Conservation (phyloP, 2,888 invertebrate genomes). For the Dyspetes luteomarginatus region DNA sequence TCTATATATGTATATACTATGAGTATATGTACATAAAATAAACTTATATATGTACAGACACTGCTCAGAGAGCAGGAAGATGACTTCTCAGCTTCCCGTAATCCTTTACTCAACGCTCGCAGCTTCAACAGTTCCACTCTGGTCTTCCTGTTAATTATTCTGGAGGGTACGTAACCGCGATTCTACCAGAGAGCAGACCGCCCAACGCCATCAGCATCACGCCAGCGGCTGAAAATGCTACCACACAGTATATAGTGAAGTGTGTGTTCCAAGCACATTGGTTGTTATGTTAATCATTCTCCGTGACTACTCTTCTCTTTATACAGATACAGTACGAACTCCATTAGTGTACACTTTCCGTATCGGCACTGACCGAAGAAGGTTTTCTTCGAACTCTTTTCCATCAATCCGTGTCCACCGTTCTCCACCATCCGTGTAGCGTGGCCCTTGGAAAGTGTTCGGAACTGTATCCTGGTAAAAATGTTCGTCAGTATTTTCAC, state of each 20-base stretch:
- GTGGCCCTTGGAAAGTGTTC: too few relatives aligned
- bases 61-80: slow-evolving; percentile 25
- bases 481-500: too few relatives aligned
- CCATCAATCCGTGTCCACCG: too few relatives aligned
- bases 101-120: slow-evolving; percentile 62
- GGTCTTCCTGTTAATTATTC: slow-evolving; percentile 64
- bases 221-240: slow-evolving; percentile 18
- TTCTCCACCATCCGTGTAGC: too few relatives aligned
- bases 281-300: slow-evolving; percentile 65
- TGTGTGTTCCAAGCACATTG: slow-evolving; percentile 40
- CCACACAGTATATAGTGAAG: not conserved
- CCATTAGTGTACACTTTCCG: too few relatives aligned
- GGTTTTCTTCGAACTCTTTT: too few relatives aligned
- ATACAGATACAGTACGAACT: not conserved
- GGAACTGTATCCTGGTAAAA: too few relatives aligned
- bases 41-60: slow-evolving; percentile 4
- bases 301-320: slow-evolving; percentile 36
- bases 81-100: slow-evolving; percentile 62
- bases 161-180: slow-evolving; percentile 58
- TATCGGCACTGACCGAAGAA: too few relatives aligned
- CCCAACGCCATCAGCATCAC: slow-evolving; percentile 62
- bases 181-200: slow-evolving; percentile 44
- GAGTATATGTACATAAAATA: too few relatives aligned
- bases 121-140: slow-evolving; percentile 62
- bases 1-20: not conserved